Evolutionary conservation across 2,888 invertebrate species (phyloP).

Genomic region (Philaethria dido): DNA sequence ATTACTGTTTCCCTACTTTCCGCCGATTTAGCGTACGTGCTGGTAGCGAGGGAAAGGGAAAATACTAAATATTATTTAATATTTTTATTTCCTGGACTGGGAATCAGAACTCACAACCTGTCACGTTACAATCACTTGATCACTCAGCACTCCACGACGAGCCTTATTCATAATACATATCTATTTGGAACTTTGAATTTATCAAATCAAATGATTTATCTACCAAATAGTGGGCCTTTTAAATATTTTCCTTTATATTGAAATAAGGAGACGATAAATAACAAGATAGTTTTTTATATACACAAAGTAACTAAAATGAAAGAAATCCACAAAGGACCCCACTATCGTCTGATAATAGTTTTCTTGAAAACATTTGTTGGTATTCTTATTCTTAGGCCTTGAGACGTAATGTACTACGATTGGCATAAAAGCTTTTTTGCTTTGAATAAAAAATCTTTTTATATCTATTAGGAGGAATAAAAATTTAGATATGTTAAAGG

Average conservation of each 20-base stretch:
- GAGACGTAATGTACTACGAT: background rate
- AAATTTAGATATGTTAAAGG: background rate
- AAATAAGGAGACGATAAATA: conserved; percentile 8
- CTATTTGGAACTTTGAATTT: no score
- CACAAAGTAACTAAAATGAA: conserved; percentile 4
- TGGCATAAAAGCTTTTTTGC: conserved; percentile 10
- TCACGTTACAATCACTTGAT: no score
- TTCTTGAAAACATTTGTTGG: conserved; percentile 11
- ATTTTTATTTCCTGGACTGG: no score
- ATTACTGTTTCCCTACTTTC: no score
- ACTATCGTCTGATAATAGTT: conserved; percentile 8
- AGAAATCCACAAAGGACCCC: conserved; percentile 10
- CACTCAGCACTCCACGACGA: no score
- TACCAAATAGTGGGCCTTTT: background rate
- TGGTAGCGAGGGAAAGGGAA: no score
- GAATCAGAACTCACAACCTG: no score
- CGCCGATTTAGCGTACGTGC: no score
- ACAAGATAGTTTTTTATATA: background rate
- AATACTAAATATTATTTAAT: no score
- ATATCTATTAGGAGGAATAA: background rate
- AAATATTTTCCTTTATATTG: background rate
- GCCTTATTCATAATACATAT: no score
- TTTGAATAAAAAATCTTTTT: conserved; percentile 2
- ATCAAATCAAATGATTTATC: no score
- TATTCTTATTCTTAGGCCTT: conserved; percentile 9